phyloP scores from a whole-genome alignment of 2,113 vertebrate genomes.

The Acrocephalus kingi region DNA sequence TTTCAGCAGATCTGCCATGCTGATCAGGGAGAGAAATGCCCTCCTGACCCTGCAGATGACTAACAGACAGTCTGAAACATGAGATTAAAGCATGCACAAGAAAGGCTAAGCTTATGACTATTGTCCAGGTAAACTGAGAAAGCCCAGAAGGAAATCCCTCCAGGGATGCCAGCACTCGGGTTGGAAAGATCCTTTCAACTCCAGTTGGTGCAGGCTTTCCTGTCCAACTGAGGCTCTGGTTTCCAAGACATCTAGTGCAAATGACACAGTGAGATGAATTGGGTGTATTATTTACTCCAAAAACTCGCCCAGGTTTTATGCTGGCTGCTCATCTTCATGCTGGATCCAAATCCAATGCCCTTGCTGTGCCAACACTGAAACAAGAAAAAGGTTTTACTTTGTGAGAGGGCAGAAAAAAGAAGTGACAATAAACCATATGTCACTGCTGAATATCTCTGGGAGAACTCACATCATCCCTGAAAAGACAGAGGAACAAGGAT shows the following conservation, averaged over 20 bases:
- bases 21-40: not conserved
- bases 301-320: not conserved
- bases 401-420: not conserved
- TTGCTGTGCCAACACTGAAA: not conserved
- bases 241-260: conserved; percentile 9
- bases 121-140: conserved; percentile 25
- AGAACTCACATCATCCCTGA: not conserved
- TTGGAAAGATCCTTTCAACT: not conserved
- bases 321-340: not conserved
- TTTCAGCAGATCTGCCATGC: not conserved
- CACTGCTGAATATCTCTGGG: not conserved
- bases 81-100: not conserved
- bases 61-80: not conserved
- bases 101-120: not conserved
- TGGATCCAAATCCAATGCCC: conserved; percentile 8
- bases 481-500: not conserved
- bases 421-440: not conserved
- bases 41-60: not conserved
- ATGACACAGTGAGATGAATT: not conserved
- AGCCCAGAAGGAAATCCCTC: conserved; percentile 3
- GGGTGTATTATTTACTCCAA: not conserved
- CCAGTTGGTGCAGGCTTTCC: not conserved
- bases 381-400: not conserved
- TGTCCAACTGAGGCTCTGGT: not conserved
- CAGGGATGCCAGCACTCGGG: not conserved